Evolutionary conservation across 2,113 vertebrate species (phyloP), one percentile per base, ranked within the genome.

Genomic region (Lepisosteus oculatus): DNA sequence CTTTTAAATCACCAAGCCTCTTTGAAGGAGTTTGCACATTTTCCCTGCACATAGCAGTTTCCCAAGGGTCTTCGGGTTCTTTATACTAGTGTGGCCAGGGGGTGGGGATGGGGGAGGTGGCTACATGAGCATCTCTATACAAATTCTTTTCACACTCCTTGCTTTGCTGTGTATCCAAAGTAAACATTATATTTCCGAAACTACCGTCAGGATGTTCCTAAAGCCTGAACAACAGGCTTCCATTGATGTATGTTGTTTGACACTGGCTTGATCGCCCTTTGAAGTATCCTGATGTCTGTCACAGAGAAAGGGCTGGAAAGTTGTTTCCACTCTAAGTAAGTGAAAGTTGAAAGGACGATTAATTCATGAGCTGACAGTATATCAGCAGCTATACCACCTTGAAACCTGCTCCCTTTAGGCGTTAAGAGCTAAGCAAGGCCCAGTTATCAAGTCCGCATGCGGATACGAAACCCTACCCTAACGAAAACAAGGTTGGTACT

Each of bases 1-100:
- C 42, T 44, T 55, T 67, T 67, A 67, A 72, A 72, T 72, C 71
- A 61, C 71, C 29, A 13, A 15, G 11, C 12, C 55, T 45, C 41
- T 67, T 57, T 57, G 54, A 72, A 67, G 47, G n/a, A 43, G 45
- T 47, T 64, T 63, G 12, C 61, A 63, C 44, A 42, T 13, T 54
- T 54, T 9, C 69, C 9, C 51, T 4, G n/a, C 17, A 70, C 57
- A n/a, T 13, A 43, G 43, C 56, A n/a, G 69, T 17, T 57, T 62
- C 56, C 29, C 14, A 62, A 14, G 45, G 59, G 69, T 61, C 59
- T 70, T 13, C 45, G 15, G 5, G 43, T 45, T 70, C 56, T 45
- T 44, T 44, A 13, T 29, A 29, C 29, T 63, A 15, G 15, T 29
- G 4, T 63, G 17, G 12, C 8, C 4, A 1, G 8, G 8, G 17